Conservation (phyloP, 2,797 vertebrate genomes). For the Urosaurus nigricauda region DNA sequence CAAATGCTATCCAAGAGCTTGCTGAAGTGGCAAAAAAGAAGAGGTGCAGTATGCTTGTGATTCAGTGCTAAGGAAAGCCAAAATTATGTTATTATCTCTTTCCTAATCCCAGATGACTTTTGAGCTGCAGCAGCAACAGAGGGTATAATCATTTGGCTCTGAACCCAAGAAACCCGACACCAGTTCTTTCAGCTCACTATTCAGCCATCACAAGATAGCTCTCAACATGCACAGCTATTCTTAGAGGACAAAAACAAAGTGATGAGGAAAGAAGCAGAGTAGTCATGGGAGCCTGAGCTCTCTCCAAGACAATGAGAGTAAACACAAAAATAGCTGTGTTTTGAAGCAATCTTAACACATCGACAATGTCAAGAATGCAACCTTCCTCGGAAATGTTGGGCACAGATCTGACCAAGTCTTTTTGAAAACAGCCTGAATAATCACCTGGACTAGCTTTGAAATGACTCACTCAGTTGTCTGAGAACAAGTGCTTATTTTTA, state of each 20-base stretch:
- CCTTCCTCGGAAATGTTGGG: background rate
- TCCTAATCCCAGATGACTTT: constrained; percentile 3
- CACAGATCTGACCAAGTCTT: background rate
- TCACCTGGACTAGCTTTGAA: background rate
- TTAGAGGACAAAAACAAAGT: constrained; percentile 23
- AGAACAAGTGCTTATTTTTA: background rate
- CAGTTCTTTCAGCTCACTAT: background rate
- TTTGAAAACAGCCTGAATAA: background rate
- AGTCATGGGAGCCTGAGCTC: background rate
- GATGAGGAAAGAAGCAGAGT: constrained; percentile 16
- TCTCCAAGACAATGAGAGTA: background rate
- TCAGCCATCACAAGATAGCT: constrained; percentile 12
- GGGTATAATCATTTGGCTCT: constrained; percentile 8
- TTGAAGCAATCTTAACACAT: background rate
- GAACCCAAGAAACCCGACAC: constrained; percentile 8
- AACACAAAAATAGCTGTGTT: background rate
- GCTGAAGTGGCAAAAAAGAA: background rate
- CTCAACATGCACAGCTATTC: constrained; percentile 1
- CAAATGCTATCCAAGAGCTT: background rate
- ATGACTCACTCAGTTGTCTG: background rate
- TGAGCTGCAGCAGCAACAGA: background rate
- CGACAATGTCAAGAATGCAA: background rate
- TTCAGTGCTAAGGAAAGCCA: background rate
- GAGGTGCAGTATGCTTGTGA: background rate
- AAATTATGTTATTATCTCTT: background rate